These are phyloP conservation scores for Onchidella celtica DNA, from an alignment of 2,888 invertebrate species.

Conservation along the genomic window DNA sequence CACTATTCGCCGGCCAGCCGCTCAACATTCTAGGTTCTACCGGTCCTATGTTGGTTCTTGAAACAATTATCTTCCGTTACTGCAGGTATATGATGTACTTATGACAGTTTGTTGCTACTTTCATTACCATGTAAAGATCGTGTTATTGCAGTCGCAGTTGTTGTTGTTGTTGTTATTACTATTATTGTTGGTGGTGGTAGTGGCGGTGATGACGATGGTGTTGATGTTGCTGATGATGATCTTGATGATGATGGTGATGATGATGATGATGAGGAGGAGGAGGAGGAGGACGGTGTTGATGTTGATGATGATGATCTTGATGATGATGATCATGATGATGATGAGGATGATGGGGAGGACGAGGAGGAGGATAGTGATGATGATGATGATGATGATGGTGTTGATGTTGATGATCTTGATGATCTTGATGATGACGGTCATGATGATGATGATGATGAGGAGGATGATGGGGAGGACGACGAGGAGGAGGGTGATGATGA, in stretches of 20 bases:
- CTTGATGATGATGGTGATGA: background rate
- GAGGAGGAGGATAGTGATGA: too few relatives aligned
- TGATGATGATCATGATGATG: too few relatives aligned
- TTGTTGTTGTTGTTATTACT: too few relatives aligned
- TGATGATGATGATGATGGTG: too few relatives aligned
- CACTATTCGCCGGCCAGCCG: constrained; percentile 80
- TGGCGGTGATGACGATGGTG: background rate
- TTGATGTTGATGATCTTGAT: too few relatives aligned
- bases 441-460: too few relatives aligned
- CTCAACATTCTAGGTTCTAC: constrained; percentile 80
- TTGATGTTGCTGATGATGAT: background rate
- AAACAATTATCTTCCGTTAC: constrained; percentile 95
- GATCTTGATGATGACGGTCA: too few relatives aligned
- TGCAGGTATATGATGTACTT: constrained; percentile 85
- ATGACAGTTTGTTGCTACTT: background rate
- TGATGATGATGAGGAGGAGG: too few relatives aligned
- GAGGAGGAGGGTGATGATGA: too few relatives aligned
- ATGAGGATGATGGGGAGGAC: background rate
- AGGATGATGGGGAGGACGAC: too few relatives aligned
- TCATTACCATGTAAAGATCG: background rate
- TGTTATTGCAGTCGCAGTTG: background rate
- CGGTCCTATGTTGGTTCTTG: constrained; percentile 81
- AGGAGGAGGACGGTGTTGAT: too few relatives aligned
- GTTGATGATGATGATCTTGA: background rate
- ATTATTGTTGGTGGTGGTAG: too few relatives aligned